Evolutionary conservation across 2,888 invertebrate genomes (phyloP), one percentile per base, ranked within the genome.

Genomic region (Acleris sparsana): DNA sequence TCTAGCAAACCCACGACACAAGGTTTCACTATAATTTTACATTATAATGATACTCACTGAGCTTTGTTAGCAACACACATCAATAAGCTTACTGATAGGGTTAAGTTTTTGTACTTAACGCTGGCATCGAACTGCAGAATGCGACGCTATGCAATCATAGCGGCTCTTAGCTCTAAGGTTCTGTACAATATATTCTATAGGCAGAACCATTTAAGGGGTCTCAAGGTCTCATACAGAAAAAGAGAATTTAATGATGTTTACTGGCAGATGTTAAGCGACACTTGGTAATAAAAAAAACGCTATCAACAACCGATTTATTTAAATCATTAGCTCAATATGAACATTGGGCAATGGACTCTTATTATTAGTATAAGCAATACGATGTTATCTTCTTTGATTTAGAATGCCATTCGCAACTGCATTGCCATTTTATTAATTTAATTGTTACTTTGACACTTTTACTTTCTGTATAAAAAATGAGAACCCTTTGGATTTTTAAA

Each of bases 11-110:
- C 22, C 22, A 22, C 22, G 22, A 22, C n/a, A 13, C 16, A 17
- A 17, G 46, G 46, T 46, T 46, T 46, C 46, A 46, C 7, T 46
- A 1, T n/a, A n/a, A 3, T 44, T 46, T 22, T 25, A 16, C 9
- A 46, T 25, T 9, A 25, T 46, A 25, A 22, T 57, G n/a, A 46
- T 17, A n/a, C 16, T 18, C 5, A 4, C 25, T 18, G 49, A 46
- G 46, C 17, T 46, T 46, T 46, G 46, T 46, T 46, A 74, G 72
- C 71, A 72, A 72, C 87, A 88, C 88, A 90, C 88, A 89, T 88
- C 88, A 85, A 78, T 85, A 88, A 79, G 87, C 87, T 86, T 89
- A 85, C 84, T 71, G 66, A 69, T 64, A 65, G 52, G 55, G 52
- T 55, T 65, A 53, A 51, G 18, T 62, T 61, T 72, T 71, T 72